A percentile compares a stretch with the other conserved stretches of the same genome.
These are phyloP conservation scores for Oncorhynchus tshawytscha DNA, from an alignment of 2,113 vertebrate genomes.

Conservation along the genomic window DNA sequence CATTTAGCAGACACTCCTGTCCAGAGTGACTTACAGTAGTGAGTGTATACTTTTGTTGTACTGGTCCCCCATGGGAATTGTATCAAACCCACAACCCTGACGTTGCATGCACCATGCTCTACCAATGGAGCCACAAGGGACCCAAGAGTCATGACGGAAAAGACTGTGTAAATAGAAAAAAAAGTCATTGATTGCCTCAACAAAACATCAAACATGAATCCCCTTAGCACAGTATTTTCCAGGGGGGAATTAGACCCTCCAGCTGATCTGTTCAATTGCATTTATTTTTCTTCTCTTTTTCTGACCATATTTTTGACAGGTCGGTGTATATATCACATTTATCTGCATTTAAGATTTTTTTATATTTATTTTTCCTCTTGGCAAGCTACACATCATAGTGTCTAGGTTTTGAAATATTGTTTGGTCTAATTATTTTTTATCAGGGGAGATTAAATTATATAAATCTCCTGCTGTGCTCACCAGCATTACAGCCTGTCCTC, in stretches of 20 bases:
- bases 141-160: too few species aligned
- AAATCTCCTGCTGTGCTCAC: conserved; percentile 29
- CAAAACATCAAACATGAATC: neutral
- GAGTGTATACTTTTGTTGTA: too few species aligned
- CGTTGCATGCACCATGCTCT: neutral
- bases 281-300: neutral
- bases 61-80: too few species aligned
- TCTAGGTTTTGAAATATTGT: conserved; percentile 13
- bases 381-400: neutral
- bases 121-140: neutral
- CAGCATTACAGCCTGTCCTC: conserved; percentile 33
- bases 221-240: neutral
- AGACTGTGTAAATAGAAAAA: neutral
- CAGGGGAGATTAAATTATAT: conserved; percentile 31
- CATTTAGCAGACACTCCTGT: too few species aligned
- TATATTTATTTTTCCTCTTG: neutral
- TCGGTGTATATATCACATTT: neutral
- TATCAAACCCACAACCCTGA: too few species aligned
- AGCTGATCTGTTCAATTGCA: neutral
- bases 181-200: neutral
- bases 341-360: neutral
- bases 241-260: neutral
- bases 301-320: neutral
- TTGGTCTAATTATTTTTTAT: neutral
- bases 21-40: too few species aligned